Evolutionary conservation across 2,888 invertebrate species (phyloP), one percentile per base, ranked within the genome.

Genomic region (Drosophila ustulata): DNA sequence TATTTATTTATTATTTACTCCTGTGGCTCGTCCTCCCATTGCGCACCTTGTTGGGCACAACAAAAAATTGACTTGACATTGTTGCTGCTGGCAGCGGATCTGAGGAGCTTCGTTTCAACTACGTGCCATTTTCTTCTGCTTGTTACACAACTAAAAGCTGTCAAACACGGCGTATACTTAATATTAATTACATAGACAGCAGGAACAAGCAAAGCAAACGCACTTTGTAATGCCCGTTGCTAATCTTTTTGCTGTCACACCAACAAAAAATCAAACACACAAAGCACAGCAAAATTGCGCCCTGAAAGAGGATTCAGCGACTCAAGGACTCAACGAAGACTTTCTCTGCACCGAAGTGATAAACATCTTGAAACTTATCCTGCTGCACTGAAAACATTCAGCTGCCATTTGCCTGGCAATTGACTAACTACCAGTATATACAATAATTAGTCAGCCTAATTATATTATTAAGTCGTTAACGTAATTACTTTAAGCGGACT

Each of bases 1-100:
- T 83, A 83, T 83, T 83, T 83, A 83, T 83, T 88, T 83, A 83
- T 88, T 83, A 88, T 83, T 88, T 83, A 83, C 89, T 83, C 66
- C 77, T 68, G 62, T 58, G 79, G 49, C 65, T 71, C 53, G 46
- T 57, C 32, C 28, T 18, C 28, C 63, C 52, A 66, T 61, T 68
- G 75, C 80, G 56, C 83, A 82, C 86, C 83, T 85, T 82, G 74
- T 68, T 70, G 75, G 49, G 67, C 79, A 11, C 34, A 30, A 68
- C 53, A 59, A 47, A 61, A 77, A 77, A 72, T 70, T 80, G 72
- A 82, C 80, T 88, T 83, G 75, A 83, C 74, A 76, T 41, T 71
- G 71, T 59, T 51, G 52, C 49, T 61, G 64, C 37, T 37, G 68
- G 66, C 50, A 65, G 66, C 51, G 55, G 72, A 66, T 75, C 78